These are phyloP conservation scores for Mactromeris polynyma DNA, from an alignment of 2,888 invertebrate species.

Conservation along the genomic window DNA sequence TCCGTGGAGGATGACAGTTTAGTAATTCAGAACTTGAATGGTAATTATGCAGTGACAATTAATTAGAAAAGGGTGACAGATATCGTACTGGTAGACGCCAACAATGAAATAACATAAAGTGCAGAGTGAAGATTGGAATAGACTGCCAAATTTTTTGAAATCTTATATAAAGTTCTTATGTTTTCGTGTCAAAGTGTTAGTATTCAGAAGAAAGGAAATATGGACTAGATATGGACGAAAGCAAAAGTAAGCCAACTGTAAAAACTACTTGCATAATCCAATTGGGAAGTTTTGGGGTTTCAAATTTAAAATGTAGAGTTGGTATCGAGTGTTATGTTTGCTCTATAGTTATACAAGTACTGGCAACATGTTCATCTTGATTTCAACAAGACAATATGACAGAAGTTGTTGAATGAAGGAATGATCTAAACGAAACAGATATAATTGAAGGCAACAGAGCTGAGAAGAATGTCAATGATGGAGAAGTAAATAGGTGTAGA, in stretches of 20 bases:
- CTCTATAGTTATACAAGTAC: neutral
- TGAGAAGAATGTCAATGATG: neutral
- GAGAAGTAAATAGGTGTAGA: neutral
- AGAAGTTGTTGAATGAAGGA: neutral
- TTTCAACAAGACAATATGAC: neutral
- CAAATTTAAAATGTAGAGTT: no score
- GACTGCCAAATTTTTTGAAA: neutral
- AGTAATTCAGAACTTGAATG: conserved; percentile 30
- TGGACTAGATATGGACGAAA: neutral
- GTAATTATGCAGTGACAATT: neutral
- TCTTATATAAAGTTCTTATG: neutral
- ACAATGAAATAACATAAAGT: neutral
- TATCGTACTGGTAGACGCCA: neutral
- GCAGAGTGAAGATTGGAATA: neutral
- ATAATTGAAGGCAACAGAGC: neutral
- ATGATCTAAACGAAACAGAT: neutral
- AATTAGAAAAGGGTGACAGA: conserved; percentile 9
- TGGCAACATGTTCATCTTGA: neutral
- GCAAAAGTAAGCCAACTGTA: neutral
- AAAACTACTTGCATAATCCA: no score
- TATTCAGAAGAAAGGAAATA: neutral
- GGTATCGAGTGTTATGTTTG: no score
- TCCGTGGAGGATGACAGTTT: conserved; percentile 24
- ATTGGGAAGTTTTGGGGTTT: no score
- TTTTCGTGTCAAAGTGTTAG: neutral